A percentile compares a stretch with the other conserved stretches of the same genome.
Conservation (phyloP, 2,113 vertebrate genomes). For the Siniperca knerii region DNA sequence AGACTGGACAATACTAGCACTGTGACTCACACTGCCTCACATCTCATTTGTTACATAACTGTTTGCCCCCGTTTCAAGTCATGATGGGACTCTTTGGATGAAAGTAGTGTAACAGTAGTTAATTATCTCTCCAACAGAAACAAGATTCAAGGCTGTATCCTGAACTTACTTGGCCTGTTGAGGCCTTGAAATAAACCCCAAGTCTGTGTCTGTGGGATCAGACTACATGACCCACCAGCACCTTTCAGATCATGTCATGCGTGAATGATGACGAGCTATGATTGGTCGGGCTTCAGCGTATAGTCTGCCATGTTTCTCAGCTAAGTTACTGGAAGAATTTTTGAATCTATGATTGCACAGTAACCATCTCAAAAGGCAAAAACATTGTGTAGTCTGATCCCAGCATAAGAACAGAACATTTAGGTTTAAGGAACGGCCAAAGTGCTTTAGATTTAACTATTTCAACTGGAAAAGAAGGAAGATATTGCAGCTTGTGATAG, state of each 20-base stretch:
- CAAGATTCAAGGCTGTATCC: constrained; percentile 5
- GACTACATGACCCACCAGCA: not conserved
- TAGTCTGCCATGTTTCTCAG: not conserved
- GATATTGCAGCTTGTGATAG: not conserved
- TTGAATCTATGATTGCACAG: not conserved
- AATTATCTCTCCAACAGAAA: constrained; percentile 13
- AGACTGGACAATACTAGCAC: constrained; percentile 30
- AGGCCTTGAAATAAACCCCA: constrained; percentile 1
- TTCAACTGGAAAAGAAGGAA: not conserved
- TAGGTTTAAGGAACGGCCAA: not conserved
- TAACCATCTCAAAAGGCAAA: not conserved
- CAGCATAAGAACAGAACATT: not conserved
- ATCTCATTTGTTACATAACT: constrained; percentile 49
- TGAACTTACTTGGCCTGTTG: constrained; percentile 1
- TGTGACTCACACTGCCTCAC: constrained; percentile 48
- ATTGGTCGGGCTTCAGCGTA: not conserved
- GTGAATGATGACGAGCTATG: not conserved
- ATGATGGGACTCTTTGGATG: constrained; percentile 14
- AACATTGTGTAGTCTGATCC: not conserved
- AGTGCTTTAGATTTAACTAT: not conserved
- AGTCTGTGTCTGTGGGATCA: not conserved
- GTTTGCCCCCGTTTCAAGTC: constrained; percentile 40
- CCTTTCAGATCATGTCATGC: not conserved
- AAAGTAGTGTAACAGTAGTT: constrained; percentile 1
- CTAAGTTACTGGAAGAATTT: not conserved